Base-by-base conservation (phyloP, 2,797 vertebrate species). In the Centropyge bicolor region DNA sequence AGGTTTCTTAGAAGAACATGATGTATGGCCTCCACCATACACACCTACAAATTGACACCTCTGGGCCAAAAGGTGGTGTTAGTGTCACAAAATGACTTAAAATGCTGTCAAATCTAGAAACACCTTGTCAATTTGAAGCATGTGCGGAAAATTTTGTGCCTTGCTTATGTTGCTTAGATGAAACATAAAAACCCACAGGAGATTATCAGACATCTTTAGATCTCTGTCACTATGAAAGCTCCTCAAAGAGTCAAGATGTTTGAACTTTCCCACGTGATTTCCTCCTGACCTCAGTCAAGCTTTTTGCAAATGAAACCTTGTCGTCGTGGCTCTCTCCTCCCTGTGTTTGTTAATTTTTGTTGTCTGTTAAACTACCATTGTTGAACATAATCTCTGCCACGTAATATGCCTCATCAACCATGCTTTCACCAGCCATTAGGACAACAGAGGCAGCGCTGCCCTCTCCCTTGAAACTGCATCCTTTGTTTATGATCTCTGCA, bases 381-480 rank as follows among this genome's bases (percentile, higher is more conserved):
- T 82, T 83, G 77, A 70, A 80, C 74, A 57, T 54, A 16, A 59
- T 83, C 59, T 78, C 46, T 76, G 57, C 19, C 72, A 72, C 41
- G 78, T 76, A 82, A 80, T 79, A 86, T 46, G 82, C 65, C 81
- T 88, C 75, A 91, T 91, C 80, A 82, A 69, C 54, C 59, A 59
- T 60, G 86, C 85, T 90, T 87, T 90, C 74, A 88, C 55, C 73
- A 86, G 82, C 84, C 83, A 90, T 88, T 92, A 90, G 81, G 77
- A 86, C 81, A 75, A 61, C 65, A 82, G 74, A 79, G 55, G 61
- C 73, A 79, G 78, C 67, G 74, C 78, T 62, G 73, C 78, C 86
- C 70, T 82, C 72, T 81, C 66, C 80, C 67, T 73, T 73, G 66
- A 88, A 86, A 75, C 57, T 19, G 43, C 78, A 41, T 65, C 83